Evolutionary conservation across 2,797 vertebrate genomes (phyloP).

Genomic region (Mormyrus proboscirostris): DNA sequence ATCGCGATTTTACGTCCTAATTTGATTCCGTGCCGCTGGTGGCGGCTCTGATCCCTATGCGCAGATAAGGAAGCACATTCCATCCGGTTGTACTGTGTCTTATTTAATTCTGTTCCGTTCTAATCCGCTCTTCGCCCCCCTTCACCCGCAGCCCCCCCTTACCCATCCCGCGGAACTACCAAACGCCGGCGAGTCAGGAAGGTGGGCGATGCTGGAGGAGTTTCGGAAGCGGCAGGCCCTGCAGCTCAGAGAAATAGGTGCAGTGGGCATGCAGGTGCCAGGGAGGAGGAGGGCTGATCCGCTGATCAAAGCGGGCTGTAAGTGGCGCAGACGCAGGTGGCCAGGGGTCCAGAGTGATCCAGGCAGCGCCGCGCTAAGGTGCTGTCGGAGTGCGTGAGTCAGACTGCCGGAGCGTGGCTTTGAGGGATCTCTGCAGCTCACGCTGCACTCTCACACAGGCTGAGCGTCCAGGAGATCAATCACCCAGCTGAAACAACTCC

Average conservation of each 20-base stretch:
- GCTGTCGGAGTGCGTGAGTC: slow-evolving; percentile 41
- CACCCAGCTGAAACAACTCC: slow-evolving; percentile 32
- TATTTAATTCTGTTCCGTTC: slow-evolving; percentile 10
- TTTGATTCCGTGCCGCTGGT: neutral
- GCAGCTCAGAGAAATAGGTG: slow-evolving; percentile 31
- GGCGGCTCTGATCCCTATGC: neutral
- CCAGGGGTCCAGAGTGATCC: slow-evolving; percentile 43
- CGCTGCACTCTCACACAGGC: neutral
- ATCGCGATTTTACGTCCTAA: slow-evolving; percentile 3
- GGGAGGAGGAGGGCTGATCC: slow-evolving; percentile 53
- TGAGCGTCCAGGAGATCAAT: slow-evolving; percentile 25
- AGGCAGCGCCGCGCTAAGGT: slow-evolving; percentile 27
- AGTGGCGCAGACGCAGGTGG: slow-evolving; percentile 48
- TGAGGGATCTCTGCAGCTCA: slow-evolving; percentile 9
- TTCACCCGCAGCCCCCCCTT: neutral
- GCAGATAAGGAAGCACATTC: neutral
- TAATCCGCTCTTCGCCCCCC: neutral
- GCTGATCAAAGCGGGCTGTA: slow-evolving; percentile 61
- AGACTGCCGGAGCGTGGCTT: slow-evolving; percentile 30
- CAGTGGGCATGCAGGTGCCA: slow-evolving; percentile 51
- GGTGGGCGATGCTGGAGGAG: slow-evolving; percentile 38
- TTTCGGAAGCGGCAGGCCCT: slow-evolving; percentile 45
- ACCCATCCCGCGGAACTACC: neutral
- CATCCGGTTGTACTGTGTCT: neutral
- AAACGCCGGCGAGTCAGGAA: slow-evolving; percentile 26